Conservation (phyloP, 2,113 vertebrate species). For the Colaptes auratus region DNA sequence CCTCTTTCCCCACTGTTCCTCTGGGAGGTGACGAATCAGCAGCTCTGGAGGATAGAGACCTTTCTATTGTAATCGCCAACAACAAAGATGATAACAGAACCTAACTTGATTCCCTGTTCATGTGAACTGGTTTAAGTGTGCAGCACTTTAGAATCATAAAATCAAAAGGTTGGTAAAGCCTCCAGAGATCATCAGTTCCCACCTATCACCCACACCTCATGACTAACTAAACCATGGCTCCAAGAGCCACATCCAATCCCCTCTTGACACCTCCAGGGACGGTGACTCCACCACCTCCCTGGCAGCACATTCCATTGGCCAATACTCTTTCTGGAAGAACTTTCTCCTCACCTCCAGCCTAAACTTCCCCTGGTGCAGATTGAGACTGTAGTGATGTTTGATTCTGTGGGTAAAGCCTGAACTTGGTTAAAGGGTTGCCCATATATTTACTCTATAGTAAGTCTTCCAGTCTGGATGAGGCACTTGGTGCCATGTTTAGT, state of each 20-base stretch:
- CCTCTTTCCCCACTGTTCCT: slow-evolving; percentile 82
- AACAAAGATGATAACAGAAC: neutral
- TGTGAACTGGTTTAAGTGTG: neutral
- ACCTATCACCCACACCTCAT: no score
- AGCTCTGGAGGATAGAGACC: neutral
- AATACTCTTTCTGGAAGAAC: no score
- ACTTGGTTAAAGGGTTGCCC: neutral
- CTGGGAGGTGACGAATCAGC: neutral
- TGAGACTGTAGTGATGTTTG: neutral
- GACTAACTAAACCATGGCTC: no score
- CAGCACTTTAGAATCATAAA: neutral
- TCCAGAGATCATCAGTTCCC: no score
- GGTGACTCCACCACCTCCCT: no score
- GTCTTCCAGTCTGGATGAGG: neutral
- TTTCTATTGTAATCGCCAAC: neutral
- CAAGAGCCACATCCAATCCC: no score
- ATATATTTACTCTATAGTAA: neutral
- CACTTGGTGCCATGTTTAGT: no score
- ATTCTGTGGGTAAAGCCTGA: neutral
- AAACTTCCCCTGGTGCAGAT: no score
- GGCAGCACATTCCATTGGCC: no score
- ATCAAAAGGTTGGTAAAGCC: no score
- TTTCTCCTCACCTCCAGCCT: no score
- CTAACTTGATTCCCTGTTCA: neutral
- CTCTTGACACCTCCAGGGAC: no score